Base-by-base conservation (phyloP, 2,113 vertebrate genomes). In the Diadophis punctatus region DNA sequence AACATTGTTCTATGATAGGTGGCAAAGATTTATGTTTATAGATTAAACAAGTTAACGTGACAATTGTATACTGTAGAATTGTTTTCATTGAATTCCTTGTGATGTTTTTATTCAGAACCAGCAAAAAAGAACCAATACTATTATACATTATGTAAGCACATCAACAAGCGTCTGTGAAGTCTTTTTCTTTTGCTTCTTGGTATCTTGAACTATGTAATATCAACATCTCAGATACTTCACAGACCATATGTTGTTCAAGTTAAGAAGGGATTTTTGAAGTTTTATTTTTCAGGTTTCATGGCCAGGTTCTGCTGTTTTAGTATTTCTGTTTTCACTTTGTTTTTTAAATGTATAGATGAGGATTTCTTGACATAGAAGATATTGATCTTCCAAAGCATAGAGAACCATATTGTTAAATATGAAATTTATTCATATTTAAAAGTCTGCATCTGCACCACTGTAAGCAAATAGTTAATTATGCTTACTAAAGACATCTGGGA, bases 381-480 rank as follows among this genome's bases (percentile, higher is more conserved):
- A 80, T 39, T 74, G n/a, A 39, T 80, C 2, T 39, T 80, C 34
- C 7, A 80, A 80, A 39, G 68, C 68, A 18, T 8, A 80, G 16
- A 80, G n/a, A 39, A 39, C 16, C n/a, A 20, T 34, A 80, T 80
- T 39, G n/a, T 34, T 39, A 39, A 80, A 0, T 39, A n/a, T 53
- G 89, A 95, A 93, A 89, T 80, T 39, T 80, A 93, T 58, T 88
- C n/a, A 10, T n/a, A 16, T 92, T 90, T 74, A 55, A 25, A 22
- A 68, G 80, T 43, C 91, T 85, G 55, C 6, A 60, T 84, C 89
- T 49, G 43, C 94, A 94, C 85, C 90, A 90, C 74, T 96, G 93
- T 90, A n/a, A 90, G 63, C 23, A 86, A 94, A 92, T 94, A 91
- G 91, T 48, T 93, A 95, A 94, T 95, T 94, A 23, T 46, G 92